Evolutionary conservation across 2,888 invertebrate species (phyloP), one percentile per base, ranked within the genome.

Genomic region (Suillia variegata): DNA sequence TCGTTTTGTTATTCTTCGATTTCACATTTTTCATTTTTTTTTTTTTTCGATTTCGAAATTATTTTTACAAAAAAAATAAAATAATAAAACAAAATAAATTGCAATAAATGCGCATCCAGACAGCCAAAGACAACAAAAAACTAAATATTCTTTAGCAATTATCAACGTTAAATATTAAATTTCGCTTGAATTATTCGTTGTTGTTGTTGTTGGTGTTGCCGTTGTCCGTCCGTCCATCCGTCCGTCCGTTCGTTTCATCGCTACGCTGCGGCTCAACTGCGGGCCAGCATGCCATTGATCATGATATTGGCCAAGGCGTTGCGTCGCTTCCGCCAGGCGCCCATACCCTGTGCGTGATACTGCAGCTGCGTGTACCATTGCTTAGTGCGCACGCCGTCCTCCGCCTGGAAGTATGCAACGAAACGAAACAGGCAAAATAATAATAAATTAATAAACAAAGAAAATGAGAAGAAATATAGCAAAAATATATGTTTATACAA

Each of bases 261-360:
- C 4, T 38, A 4, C 38, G 38, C 6, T 38, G 38, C n/a, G 4
- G n/a, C 38, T 45, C 45, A 72, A 59, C 70, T 70, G 51, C 74
- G 65, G 2, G 86, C 85, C 67, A 87, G 81, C 89, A 90, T 90
- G 54, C 93, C 93, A 79, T 93, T 94, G 76, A 96, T 95, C 95
- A 97, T 96, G 69, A 97, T 96, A 79, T 97, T 96, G n/a, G 96
- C 95, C 71, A 97, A 85, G 5, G 96, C 97, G 76, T 94, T 95
- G 34, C 97, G 87, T 65, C 96, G 85, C 79, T 92, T 90, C 55
- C 96, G 87, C 97, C 97, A 97, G 6, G 92, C 89, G 61, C 96
- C 96, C 69, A 96, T 89, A 60, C 95, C 93, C 79, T 94, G 93
- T 21, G 94, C 92, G 80, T 96, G 94, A 76, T 91, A 92, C 79